Conservation (phyloP, 2,888 invertebrate species). For the Scaptomyza tumidula region DNA sequence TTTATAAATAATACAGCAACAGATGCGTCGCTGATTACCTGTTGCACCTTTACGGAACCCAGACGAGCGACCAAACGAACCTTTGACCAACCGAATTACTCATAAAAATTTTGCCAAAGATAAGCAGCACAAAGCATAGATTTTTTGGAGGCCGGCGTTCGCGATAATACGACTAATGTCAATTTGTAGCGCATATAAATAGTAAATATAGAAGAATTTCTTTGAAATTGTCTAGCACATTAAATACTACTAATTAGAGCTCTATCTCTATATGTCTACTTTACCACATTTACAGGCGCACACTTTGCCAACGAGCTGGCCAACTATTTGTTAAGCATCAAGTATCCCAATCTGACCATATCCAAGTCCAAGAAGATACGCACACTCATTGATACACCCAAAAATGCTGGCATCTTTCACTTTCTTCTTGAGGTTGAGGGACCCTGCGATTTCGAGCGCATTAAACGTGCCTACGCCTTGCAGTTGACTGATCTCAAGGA, state of each 20-base stretch:
- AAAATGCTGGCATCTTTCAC: constrained; percentile 90
- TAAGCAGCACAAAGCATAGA: constrained; percentile 39
- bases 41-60: constrained; percentile 60
- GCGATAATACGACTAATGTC: constrained; percentile 23
- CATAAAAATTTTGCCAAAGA: constrained; percentile 62
- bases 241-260: not conserved
- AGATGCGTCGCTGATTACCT: constrained; percentile 53
- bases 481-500: constrained; percentile 86
- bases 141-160: constrained; percentile 20
- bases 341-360: constrained; percentile 87
- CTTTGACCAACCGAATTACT: constrained; percentile 80
- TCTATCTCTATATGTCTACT: no score
- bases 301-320: constrained; percentile 86
- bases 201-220: no score
- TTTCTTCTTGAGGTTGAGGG: constrained; percentile 89
- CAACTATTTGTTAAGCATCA: constrained; percentile 86
- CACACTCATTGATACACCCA: constrained; percentile 89
- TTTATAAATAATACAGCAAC: constrained; percentile 51
- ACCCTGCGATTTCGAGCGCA: constrained; percentile 86
- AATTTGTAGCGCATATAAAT: constrained; percentile 1
- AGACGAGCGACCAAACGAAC: constrained; percentile 69
- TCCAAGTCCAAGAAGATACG: constrained; percentile 87
- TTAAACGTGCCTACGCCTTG: constrained; percentile 85
- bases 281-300: constrained; percentile 85
- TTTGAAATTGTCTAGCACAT: not conserved